Conservation (phyloP, 2,797 vertebrate genomes). For the Myotis pilosus region DNA sequence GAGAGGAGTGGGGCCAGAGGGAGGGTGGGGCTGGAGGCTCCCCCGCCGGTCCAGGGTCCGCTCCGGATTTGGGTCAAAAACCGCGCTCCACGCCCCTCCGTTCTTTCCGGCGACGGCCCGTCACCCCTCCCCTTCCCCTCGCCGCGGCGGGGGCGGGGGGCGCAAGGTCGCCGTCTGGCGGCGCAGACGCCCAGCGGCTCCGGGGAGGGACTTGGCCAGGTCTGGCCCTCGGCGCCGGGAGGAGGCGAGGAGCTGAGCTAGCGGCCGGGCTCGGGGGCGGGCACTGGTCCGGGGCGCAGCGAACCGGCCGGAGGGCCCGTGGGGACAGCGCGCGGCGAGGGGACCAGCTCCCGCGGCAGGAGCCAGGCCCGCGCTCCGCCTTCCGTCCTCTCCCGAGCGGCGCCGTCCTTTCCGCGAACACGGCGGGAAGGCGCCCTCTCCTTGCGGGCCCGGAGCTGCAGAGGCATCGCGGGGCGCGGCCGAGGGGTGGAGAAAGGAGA, state of each 20-base stretch:
- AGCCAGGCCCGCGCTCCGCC: no score
- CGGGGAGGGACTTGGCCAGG: conserved; percentile 67
- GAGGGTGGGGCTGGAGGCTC: no score
- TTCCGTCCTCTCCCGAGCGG: background rate
- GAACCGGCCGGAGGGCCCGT: background rate
- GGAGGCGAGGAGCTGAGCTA: conserved; percentile 21
- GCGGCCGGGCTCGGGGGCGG: background rate
- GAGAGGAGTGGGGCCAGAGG: no score
- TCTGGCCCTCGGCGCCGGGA: conserved; percentile 3
- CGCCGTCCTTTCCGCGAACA: background rate
- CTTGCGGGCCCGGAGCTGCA: conserved; percentile 88
- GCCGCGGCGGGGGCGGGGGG: background rate
- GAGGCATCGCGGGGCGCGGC: conserved; percentile 75
- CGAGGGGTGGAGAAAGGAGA: conserved; percentile 66
- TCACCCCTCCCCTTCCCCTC: background rate
- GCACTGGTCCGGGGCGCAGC: background rate
- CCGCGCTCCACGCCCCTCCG: background rate
- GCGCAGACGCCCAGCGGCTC: conserved; percentile 67
- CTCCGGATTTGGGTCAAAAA: no score
- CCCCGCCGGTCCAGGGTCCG: no score
- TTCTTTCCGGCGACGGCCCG: background rate
- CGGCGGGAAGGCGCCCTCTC: conserved; percentile 89
- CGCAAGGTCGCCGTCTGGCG: conserved; percentile 46
- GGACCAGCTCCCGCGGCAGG: background rate
- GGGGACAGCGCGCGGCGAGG: background rate